These are phyloP conservation scores for Chinchilla lanigera DNA, from an alignment of 2,113 vertebrate genomes.

Conservation along the genomic window DNA sequence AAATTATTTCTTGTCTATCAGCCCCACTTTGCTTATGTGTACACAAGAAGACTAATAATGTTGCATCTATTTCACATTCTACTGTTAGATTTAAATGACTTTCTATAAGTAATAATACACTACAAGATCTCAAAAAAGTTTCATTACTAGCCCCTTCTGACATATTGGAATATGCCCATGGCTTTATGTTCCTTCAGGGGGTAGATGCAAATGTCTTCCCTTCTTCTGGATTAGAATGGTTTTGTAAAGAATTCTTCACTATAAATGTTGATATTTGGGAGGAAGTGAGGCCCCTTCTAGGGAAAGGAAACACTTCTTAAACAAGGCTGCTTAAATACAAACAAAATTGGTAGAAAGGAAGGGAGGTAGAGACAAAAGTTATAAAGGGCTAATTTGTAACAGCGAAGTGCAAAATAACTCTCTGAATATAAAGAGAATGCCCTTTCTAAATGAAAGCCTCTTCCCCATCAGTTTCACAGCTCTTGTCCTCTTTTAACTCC, in stretches of 20 bases:
- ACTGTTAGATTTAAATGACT: not conserved
- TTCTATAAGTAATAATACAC: not conserved
- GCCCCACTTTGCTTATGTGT: not conserved
- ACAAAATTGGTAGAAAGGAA: not conserved
- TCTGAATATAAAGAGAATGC: not conserved
- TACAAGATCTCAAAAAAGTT: not conserved
- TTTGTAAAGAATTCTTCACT: constrained; percentile 26
- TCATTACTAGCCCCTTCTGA: not conserved
- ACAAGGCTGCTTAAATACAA: not conserved
- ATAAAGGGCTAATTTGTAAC: not conserved
- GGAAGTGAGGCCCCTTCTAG: not conserved
- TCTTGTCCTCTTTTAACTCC: not conserved
- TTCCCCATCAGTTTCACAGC: not conserved
- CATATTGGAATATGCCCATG: not conserved
- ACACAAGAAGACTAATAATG: not conserved
- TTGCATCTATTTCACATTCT: not conserved
- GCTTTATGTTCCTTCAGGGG: not conserved
- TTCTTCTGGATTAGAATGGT: not conserved
- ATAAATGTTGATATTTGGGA: not conserved
- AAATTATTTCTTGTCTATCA: not conserved
- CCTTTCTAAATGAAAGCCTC: not conserved
- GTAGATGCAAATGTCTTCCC: not conserved
- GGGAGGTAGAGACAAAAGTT: not conserved
- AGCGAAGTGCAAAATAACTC: constrained; percentile 20
- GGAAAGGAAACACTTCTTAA: constrained; percentile 23